phyloP scores from a whole-genome alignment of 2,113 vertebrate species.

The Arvicanthis niloticus region DNA sequence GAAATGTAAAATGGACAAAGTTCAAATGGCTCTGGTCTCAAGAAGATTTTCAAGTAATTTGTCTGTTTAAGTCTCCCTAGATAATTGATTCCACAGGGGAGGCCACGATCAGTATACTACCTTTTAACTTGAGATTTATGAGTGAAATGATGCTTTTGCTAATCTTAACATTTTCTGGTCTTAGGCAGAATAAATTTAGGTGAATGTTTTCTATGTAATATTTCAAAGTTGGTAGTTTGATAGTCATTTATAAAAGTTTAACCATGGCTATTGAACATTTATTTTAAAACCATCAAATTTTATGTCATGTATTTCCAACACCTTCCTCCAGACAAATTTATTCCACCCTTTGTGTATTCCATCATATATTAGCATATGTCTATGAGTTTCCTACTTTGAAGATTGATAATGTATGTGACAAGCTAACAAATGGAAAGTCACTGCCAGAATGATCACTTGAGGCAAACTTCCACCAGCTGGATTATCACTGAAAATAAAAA shows the following conservation, averaged over 20 bases:
- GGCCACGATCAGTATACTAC: background rate
- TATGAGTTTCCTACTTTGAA: constrained; percentile 64
- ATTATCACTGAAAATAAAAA: constrained; percentile 68
- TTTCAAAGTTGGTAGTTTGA: background rate
- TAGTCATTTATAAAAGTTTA: background rate
- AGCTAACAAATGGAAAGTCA: constrained; percentile 64
- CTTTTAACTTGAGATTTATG: background rate
- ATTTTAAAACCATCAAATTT: background rate
- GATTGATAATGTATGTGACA: constrained; percentile 61
- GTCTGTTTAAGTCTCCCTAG: background rate
- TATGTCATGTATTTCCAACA: background rate
- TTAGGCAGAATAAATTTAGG: background rate
- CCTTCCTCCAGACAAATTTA: background rate
- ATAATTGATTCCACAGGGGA: background rate
- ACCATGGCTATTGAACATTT: background rate
- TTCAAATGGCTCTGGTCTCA: background rate
- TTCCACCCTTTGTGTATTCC: background rate
- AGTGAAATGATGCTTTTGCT: background rate
- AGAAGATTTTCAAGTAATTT: background rate
- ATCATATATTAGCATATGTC: background rate
- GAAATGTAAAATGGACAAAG: background rate
- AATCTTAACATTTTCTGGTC: background rate
- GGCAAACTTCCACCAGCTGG: constrained; percentile 58
- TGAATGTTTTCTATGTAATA: background rate
- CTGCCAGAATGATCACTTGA: constrained; percentile 67